phyloP scores from a whole-genome alignment of 2,888 invertebrate species.

The Anoncus sp. region DNA sequence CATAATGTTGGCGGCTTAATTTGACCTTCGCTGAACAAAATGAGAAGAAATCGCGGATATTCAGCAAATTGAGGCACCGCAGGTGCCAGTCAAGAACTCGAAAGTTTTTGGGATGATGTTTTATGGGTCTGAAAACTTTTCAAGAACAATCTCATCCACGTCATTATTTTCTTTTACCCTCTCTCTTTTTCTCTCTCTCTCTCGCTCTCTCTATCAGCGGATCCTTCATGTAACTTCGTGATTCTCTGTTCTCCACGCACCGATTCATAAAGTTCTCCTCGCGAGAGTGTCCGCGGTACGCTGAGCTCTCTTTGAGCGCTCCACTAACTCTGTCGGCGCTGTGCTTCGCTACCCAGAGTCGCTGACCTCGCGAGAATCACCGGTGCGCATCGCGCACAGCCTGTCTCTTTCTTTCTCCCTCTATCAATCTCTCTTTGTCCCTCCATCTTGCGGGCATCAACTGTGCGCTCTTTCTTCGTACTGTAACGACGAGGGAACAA shows the following conservation, averaged over 20 bases:
- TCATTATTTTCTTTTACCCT: conserved; percentile 1
- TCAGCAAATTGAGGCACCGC: background rate
- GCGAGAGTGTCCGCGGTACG: conserved; percentile 67
- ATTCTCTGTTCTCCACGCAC: conserved; percentile 75
- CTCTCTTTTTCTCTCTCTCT: background rate
- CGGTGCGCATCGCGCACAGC: conserved; percentile 79
- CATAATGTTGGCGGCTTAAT: background rate
- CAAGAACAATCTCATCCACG: conserved; percentile 3
- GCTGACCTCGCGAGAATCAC: conserved; percentile 82
- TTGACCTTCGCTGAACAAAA: background rate
- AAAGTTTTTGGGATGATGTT: conserved; percentile 1
- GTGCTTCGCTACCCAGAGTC: conserved; percentile 73
- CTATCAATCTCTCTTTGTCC: conserved; percentile 9
- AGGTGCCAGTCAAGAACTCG: background rate
- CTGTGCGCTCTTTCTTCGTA: conserved; percentile 56
- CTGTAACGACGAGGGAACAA: conserved; percentile 54
- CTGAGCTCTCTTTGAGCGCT: conserved; percentile 79
- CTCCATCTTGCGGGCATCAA: conserved; percentile 34
- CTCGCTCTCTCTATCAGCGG: too few species aligned
- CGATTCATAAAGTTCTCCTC: conserved; percentile 79
- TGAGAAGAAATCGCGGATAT: background rate
- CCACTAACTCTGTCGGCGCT: conserved; percentile 80
- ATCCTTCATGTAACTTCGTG: conserved; percentile 33
- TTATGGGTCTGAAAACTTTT: background rate
- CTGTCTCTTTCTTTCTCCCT: conserved; percentile 44